A percentile compares a stretch with the other conserved stretches of the same genome.
phyloP scores from a whole-genome alignment of 2,888 invertebrate genomes.

The Ectropis crepuscularia region DNA sequence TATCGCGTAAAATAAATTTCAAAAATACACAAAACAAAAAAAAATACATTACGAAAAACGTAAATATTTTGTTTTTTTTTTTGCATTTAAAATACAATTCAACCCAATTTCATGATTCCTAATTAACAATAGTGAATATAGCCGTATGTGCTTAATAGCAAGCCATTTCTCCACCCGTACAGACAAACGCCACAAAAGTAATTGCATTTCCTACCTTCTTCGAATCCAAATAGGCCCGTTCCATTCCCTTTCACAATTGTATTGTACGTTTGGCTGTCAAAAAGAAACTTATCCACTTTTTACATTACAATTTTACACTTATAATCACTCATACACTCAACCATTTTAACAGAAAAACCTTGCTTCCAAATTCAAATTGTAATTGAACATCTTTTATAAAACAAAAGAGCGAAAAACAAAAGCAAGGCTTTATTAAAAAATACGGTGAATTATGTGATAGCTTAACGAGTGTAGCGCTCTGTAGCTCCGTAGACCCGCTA shows the following conservation, averaged over 20 bases:
- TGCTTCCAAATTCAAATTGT: constrained; percentile 46
- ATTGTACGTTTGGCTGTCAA: constrained; percentile 78
- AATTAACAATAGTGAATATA: no score
- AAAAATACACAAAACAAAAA: no score
- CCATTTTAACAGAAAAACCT: constrained; percentile 36
- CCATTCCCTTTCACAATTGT: constrained; percentile 81
- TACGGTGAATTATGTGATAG: constrained; percentile 9
- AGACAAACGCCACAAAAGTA: constrained; percentile 6
- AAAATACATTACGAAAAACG: no score
- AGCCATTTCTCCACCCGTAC: constrained; percentile 7
- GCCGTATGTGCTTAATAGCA: neutral
- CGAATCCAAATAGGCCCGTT: constrained; percentile 70
- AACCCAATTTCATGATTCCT: no score
- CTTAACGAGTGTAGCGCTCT: constrained; percentile 37
- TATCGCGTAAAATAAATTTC: no score
- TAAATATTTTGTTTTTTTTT: no score
- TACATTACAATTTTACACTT: constrained; percentile 70
- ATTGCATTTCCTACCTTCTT: constrained; percentile 64
- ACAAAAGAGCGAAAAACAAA: constrained; percentile 9
- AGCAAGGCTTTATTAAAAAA: neutral
- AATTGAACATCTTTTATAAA: constrained; percentile 35
- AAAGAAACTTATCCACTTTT: constrained; percentile 81
- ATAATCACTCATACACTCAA: constrained; percentile 47
- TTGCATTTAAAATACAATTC: no score
- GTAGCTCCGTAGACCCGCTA: constrained; percentile 66